Conservation (phyloP, 1,140 invertebrate genomes). For the Philotrypesis tridentata region DNA sequence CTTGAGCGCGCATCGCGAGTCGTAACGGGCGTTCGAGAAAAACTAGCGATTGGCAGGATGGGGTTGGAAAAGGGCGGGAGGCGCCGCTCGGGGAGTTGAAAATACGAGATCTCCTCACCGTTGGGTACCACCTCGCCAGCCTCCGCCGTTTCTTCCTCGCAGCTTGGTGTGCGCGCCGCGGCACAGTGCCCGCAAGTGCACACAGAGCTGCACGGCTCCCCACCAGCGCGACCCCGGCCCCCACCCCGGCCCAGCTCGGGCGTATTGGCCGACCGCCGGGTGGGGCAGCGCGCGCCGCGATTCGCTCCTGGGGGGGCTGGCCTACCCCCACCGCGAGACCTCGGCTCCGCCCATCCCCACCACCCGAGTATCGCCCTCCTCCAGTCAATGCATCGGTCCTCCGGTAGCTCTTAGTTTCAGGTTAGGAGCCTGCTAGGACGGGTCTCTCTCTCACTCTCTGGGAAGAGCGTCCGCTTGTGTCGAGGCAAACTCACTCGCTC, state of each 20-base stretch:
- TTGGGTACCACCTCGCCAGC: slow-evolving; percentile 71
- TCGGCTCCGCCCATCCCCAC: slow-evolving; percentile 62
- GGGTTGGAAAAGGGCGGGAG: slow-evolving; percentile 70
- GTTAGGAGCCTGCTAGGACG: slow-evolving; percentile 75
- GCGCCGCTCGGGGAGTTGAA: slow-evolving; percentile 66
- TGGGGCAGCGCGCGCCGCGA: slow-evolving; percentile 48
- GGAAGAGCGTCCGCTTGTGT: slow-evolving; percentile 34
- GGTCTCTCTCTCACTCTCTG: slow-evolving; percentile 70
- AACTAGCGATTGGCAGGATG: slow-evolving; percentile 70
- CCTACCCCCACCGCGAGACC: slow-evolving; percentile 60
- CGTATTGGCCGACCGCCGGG: slow-evolving; percentile 54
- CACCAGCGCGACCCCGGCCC: slow-evolving; percentile 47
- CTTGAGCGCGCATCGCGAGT: slow-evolving; percentile 49
- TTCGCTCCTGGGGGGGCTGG: slow-evolving; percentile 63
- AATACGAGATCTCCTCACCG: slow-evolving; percentile 65
- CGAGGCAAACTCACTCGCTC: slow-evolving; percentile 27
- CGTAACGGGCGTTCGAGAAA: slow-evolving; percentile 53
- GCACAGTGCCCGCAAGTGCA: slow-evolving; percentile 38
- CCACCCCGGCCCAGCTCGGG: slow-evolving; percentile 53
- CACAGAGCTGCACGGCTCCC: slow-evolving; percentile 42
- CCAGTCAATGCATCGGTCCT: slow-evolving; percentile 72
- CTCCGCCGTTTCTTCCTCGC: slow-evolving; percentile 70
- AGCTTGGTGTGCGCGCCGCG: slow-evolving; percentile 35
- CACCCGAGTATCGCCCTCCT: slow-evolving; percentile 65
- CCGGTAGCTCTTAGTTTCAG: slow-evolving; percentile 75